phyloP scores from a whole-genome alignment of 2,888 invertebrate genomes.

The Hermaeophaga mercurialis region DNA sequence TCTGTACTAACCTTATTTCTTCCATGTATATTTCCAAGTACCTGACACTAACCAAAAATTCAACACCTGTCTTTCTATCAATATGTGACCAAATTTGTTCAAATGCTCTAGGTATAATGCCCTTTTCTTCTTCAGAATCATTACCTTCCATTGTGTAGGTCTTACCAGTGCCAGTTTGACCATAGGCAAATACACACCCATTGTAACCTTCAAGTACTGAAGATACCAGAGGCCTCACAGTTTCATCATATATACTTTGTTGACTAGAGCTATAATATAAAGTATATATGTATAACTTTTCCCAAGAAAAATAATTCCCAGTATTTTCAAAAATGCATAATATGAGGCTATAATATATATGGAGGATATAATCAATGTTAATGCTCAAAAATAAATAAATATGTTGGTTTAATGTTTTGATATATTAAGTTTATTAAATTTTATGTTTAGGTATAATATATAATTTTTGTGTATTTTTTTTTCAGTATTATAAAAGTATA shows the following conservation, averaged over 20 bases:
- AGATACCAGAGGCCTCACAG: conserved; percentile 91
- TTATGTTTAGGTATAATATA: too few relatives aligned
- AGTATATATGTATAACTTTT: too few relatives aligned
- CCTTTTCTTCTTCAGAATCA: conserved; percentile 40
- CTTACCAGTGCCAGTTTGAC: conserved; percentile 97
- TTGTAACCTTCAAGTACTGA: conserved; percentile 98
- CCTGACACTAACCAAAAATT: conserved; percentile 94
- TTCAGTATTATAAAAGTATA: too few relatives aligned
- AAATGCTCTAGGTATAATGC: conserved; percentile 88
- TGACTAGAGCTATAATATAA: conserved; percentile 73
- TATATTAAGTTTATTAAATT: too few relatives aligned
- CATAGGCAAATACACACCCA: conserved; percentile 99
- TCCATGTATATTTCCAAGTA: conserved; percentile 98
- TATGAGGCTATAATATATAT: too few relatives aligned
- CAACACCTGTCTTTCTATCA: conserved; percentile 84
- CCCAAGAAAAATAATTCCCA: too few relatives aligned
- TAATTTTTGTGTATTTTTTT: too few relatives aligned
- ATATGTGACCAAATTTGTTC: conserved; percentile 98
- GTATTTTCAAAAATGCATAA: too few relatives aligned
- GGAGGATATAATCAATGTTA: too few relatives aligned
- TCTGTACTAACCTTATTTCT: conserved; percentile 71
- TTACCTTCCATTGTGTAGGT: conserved; percentile 77
- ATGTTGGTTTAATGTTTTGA: too few relatives aligned
- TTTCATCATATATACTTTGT: conserved; percentile 93
- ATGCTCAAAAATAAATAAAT: too few relatives aligned